These are phyloP conservation scores for Oxycera nigricornis DNA, from an alignment of 2,888 invertebrate genomes.

Conservation along the genomic window DNA sequence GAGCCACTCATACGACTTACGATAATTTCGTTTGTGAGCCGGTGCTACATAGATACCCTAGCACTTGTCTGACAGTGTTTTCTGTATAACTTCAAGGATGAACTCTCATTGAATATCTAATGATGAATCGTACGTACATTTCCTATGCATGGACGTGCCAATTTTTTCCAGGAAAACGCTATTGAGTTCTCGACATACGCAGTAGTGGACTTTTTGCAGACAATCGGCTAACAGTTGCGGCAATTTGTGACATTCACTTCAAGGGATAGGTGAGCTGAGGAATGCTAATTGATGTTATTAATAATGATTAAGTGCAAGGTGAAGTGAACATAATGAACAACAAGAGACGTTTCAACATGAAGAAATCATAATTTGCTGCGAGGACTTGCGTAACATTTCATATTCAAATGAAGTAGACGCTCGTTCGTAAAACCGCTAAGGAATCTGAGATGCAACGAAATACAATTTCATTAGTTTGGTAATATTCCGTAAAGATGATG, in stretches of 20 bases:
- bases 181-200: slow-evolving; percentile 15
- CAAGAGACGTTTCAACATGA: not conserved
- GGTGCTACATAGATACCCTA: not conserved
- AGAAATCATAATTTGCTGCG: not conserved
- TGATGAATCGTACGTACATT: not conserved
- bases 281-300: slow-evolving; percentile 19
- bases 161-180: slow-evolving; percentile 4
- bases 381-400: no score
- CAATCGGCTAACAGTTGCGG: not conserved
- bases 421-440: no score
- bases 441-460: no score
- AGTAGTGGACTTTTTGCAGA: not conserved
- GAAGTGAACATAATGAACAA: not conserved
- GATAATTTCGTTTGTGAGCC: not conserved
- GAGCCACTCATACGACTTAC: no score
- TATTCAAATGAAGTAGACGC: no score
- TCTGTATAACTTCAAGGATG: not conserved
- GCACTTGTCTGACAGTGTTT: not conserved
- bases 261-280: slow-evolving; percentile 3
- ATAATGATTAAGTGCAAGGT: slow-evolving; percentile 8
- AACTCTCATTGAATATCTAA: slow-evolving; percentile 14
- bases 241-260: slow-evolving; percentile 6
- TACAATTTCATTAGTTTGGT: no score
- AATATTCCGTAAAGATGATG: no score
- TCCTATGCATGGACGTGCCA: not conserved